Percentiles rank a stretch among this genome's conserved stretches.
Conservation (phyloP, 1,140 invertebrate genomes). For the Metaphire vulgaris region DNA sequence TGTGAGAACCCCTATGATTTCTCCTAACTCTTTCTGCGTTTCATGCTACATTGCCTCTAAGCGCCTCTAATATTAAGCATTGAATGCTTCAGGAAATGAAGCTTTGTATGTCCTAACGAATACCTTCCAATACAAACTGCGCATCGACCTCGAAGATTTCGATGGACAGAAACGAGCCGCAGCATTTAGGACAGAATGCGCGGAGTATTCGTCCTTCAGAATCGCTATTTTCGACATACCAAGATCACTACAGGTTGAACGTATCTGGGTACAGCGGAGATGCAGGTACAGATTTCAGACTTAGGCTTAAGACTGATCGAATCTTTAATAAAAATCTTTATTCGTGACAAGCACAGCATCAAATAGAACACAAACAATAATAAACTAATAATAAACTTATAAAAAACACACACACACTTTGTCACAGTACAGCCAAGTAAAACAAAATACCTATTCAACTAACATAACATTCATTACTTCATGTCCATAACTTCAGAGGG, state of each 20-base stretch:
- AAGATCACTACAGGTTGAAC: background rate
- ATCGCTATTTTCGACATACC: background rate
- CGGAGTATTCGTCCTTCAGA: too few species aligned
- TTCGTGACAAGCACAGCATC: background rate
- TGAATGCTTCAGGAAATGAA: too few species aligned
- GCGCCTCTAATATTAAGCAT: too few species aligned
- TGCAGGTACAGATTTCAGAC: too few species aligned
- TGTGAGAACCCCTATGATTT: too few species aligned
- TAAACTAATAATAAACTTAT: too few species aligned
- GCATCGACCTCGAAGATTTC: background rate
- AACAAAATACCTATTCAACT: background rate
- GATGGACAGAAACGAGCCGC: background rate
- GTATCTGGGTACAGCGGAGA: background rate
- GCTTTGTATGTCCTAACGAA: too few species aligned
- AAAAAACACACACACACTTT: background rate
- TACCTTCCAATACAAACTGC: background rate
- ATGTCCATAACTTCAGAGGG: too few species aligned
- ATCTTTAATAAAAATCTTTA: background rate
- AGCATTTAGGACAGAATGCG: background rate
- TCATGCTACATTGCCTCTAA: too few species aligned
- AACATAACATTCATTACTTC: too few species aligned
- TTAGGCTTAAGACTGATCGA: too few species aligned
- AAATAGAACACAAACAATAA: background rate
- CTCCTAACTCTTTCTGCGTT: too few species aligned
- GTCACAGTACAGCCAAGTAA: background rate